These are phyloP conservation scores for Gobio gobio DNA, from an alignment of 2,113 vertebrate genomes.

Conservation along the genomic window DNA sequence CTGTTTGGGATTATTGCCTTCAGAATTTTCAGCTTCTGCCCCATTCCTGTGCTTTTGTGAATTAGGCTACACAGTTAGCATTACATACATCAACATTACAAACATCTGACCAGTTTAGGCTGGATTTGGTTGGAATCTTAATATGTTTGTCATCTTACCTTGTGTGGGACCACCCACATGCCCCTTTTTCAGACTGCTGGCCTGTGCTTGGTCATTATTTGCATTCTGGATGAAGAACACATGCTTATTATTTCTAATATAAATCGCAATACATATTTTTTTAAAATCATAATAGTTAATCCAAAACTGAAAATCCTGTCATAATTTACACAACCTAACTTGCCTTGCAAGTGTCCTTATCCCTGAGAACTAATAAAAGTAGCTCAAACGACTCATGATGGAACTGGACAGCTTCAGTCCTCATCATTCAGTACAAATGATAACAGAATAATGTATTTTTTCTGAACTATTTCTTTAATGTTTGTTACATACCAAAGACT, in stretches of 20 bases:
- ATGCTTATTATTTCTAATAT: not conserved
- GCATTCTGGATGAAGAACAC: not conserved
- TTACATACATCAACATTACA: not conserved
- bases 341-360: too few species aligned
- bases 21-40: not conserved
- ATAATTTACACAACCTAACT: too few species aligned
- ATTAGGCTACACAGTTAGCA: conserved; percentile 45
- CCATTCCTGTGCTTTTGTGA: conserved; percentile 13
- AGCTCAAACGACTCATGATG: not conserved
- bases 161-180: not conserved
- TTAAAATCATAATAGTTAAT: too few species aligned
- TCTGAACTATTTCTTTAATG: not conserved
- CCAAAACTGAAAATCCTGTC: too few species aligned
- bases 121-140: not conserved
- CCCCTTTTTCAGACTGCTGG: conserved; percentile 49
- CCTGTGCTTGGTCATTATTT: not conserved
- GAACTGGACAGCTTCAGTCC: not conserved
- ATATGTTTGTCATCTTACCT: conserved; percentile 26
- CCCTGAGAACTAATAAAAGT: not conserved
- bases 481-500: conserved; percentile 57
- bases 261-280: too few species aligned
- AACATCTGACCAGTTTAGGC: not conserved
- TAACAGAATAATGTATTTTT: too few species aligned
- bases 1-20: not conserved
- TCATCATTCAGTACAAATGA: not conserved